Evolutionary conservation across 2,888 invertebrate species (phyloP), one percentile per base, ranked within the genome.

Genomic region (Perizoma affinitatum): DNA sequence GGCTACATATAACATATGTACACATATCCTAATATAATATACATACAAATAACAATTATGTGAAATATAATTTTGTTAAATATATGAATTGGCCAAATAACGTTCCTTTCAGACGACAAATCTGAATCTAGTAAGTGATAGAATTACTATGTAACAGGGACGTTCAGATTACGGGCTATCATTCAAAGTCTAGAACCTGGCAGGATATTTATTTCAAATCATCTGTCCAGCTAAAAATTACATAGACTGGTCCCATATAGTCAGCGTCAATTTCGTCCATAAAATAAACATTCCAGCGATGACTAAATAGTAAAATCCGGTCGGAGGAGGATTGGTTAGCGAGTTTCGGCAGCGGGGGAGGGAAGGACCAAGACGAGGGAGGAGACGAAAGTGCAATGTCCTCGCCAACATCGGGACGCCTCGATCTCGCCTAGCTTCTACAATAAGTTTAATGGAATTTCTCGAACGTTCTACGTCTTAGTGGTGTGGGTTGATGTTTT

Each of bases 371-470:
- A 83, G 79, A 74, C 76, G 70, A 73, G 76, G 67, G 75, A 79
- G 78, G 79, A 71, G 79, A 70, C 76, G 70, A 83, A 90, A 92
- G 91, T 92, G 91, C 91, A 92, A 92, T 89, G 91, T 91, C 91
- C 91, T 92, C 91, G 88, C 88, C 78, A 90, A 88, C 90, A 86
- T 85, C 80, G 85, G 82, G 86, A 88, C 90, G 89, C 84, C 85
- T 83, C 81, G 80, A 73, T 79, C 83, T 80, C 78, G 72, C 73
- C 79, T 78, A 58, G 61, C 63, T 65, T 63, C 62, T 62, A 65
- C 65, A 57, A 63, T 65, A 56, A 66, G 50, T 65, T 68, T 66
- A 65, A 65, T 65, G 61, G 63, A 67, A 66, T 50, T 63, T 64
- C 65, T 62, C 60, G 57, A 61, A 66, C 54, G 56, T 65, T 66